Evolutionary conservation across 1,140 invertebrate species (phyloP).

Genomic region (Drosophila kepulauana): DNA sequence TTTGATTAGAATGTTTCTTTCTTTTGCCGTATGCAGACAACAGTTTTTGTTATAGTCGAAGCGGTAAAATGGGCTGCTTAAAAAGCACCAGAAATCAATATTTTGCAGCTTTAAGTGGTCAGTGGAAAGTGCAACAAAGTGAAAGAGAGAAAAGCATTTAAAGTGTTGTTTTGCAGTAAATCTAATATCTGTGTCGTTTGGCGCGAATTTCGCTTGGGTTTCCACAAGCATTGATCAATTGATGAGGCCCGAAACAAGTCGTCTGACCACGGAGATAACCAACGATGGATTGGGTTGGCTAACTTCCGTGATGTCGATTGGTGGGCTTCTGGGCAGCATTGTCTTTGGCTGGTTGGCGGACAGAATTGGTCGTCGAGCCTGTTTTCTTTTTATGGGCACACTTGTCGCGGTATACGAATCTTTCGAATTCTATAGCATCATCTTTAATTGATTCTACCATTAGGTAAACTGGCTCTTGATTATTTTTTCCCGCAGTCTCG

Average conservation of each 20-base stretch:
- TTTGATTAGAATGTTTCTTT: neutral
- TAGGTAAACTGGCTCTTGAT: conserved; percentile 67
- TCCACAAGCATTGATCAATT: conserved; percentile 72
- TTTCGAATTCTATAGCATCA: neutral
- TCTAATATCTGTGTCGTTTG: neutral
- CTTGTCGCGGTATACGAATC: conserved; percentile 42
- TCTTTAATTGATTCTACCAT: neutral
- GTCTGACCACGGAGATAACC: conserved; percentile 20
- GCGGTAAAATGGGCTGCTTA: neutral
- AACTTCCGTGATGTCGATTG: conserved; percentile 85
- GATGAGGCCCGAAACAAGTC: conserved; percentile 51
- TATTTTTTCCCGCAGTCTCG: conserved; percentile 68
- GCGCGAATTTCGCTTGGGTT: neutral
- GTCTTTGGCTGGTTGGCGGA: conserved; percentile 86
- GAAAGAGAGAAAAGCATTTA: neutral
- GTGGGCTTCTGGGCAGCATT: conserved; percentile 85
- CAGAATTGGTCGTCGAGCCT: conserved; percentile 51
- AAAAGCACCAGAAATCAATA: conserved; percentile 13
- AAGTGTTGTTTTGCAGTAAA: neutral
- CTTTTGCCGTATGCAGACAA: neutral
- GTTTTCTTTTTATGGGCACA: conserved; percentile 44
- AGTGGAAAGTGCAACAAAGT: neutral
- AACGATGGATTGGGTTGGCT: conserved; percentile 86
- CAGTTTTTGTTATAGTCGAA: neutral
- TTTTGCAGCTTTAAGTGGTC: conserved; percentile 10